Conservation (phyloP, 2,797 vertebrate species). For the Sebastes kiyomatsui region DNA sequence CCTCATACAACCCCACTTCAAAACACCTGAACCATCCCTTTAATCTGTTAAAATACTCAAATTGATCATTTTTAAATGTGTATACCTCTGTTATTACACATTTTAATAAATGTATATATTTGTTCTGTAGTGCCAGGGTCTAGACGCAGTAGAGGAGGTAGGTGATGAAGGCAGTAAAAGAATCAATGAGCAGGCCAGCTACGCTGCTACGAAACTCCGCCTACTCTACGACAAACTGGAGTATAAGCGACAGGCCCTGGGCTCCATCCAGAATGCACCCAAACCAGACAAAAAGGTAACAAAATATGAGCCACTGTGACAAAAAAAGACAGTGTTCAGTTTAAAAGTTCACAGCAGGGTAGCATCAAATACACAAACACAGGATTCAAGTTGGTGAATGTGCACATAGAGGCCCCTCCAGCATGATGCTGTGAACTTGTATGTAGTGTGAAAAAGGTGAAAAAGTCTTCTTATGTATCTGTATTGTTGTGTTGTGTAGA, state of each 20-base stretch:
- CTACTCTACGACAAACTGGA: conserved; percentile 95
- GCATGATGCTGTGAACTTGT: not conserved
- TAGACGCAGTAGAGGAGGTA: conserved; percentile 84
- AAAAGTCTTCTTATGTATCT: not conserved
- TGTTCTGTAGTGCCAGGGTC: conserved; percentile 79
- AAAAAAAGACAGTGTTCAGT: not conserved
- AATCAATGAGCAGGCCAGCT: conserved; percentile 94
- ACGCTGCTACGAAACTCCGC: conserved; percentile 91
- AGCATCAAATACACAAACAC: not conserved
- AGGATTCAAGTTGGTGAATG: not conserved
- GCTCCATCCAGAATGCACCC: conserved; percentile 94
- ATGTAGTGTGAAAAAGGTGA: not conserved
- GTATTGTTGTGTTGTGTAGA: conserved; percentile 73
- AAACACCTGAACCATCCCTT: too few species aligned
- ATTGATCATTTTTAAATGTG: not conserved
- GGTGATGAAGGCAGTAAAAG: conserved; percentile 88
- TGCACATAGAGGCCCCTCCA: not conserved
- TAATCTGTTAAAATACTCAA: not conserved
- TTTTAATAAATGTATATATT: not conserved
- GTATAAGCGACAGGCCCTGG: conserved; percentile 95
- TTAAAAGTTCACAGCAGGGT: not conserved
- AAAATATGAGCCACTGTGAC: not conserved
- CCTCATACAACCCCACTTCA: too few species aligned
- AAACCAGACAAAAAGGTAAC: conserved; percentile 97
- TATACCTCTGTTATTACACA: not conserved